These are phyloP conservation scores for Cephonodes hylas DNA, from an alignment of 2,888 invertebrate species.

Conservation along the genomic window DNA sequence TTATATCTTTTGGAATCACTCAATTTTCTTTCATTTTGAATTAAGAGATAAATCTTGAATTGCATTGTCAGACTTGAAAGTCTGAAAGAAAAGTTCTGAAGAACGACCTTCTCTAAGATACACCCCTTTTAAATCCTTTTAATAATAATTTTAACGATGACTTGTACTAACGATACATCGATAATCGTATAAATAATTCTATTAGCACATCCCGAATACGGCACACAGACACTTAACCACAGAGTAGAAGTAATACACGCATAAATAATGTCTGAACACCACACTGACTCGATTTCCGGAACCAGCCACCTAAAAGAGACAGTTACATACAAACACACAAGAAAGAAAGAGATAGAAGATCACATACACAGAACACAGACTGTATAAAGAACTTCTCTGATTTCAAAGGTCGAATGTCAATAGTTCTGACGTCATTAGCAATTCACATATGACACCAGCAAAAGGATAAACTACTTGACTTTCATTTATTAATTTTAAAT, in stretches of 20 bases:
- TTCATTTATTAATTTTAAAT: too few relatives aligned
- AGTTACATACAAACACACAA: not conserved
- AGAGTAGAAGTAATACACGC: slow-evolving; percentile 41
- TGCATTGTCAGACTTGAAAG: too few relatives aligned
- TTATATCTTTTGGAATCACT: too few relatives aligned
- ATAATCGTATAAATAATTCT: not conserved
- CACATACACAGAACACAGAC: not conserved
- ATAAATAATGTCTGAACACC: slow-evolving; percentile 21
- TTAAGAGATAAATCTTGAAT: too few relatives aligned
- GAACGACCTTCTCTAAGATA: too few relatives aligned
- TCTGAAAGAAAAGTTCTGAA: too few relatives aligned
- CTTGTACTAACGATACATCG: slow-evolving; percentile 24
- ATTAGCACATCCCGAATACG: slow-evolving; percentile 31
- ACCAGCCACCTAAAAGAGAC: slow-evolving; percentile 39
- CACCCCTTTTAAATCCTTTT: too few relatives aligned
- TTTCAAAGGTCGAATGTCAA: not conserved
- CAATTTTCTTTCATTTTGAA: too few relatives aligned
- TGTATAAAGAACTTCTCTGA: not conserved
- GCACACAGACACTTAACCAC: slow-evolving; percentile 41
- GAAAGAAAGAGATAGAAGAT: not conserved
- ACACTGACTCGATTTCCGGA: slow-evolving; percentile 25
- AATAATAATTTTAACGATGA: too few relatives aligned
- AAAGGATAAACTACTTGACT: too few relatives aligned
- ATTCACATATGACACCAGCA: too few relatives aligned
- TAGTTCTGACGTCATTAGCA: too few relatives aligned